Conservation (phyloP, 2,888 invertebrate genomes). For the Drosophila robusta region DNA sequence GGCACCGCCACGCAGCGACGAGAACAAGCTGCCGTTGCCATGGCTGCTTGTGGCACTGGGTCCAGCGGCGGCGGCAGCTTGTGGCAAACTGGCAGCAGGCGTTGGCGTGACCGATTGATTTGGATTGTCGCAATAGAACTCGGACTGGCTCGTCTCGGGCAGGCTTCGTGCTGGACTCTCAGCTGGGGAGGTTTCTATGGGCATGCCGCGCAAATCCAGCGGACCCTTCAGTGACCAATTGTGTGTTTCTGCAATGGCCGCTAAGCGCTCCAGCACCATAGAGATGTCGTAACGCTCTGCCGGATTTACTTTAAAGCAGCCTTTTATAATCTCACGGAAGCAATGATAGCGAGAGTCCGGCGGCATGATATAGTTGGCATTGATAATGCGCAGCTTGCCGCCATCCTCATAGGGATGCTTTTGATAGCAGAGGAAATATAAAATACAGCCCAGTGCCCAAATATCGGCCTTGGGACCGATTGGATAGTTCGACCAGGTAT, state of each 20-base stretch:
- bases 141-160: constrained; percentile 58
- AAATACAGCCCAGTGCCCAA: constrained; percentile 98
- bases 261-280: constrained; percentile 93
- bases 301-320: constrained; percentile 93
- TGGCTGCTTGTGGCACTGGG: constrained; percentile 55
- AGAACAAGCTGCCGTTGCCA: constrained; percentile 89
- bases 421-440: constrained; percentile 96
- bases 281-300: constrained; percentile 91
- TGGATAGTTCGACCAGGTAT: constrained; percentile 97
- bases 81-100: constrained; percentile 38
- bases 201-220: constrained; percentile 85
- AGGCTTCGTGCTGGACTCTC: constrained; percentile 60
- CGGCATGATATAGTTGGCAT: constrained; percentile 96
- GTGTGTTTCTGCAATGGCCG: constrained; percentile 94
- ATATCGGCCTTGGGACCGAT: constrained; percentile 96
- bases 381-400: constrained; percentile 97
- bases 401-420: constrained; percentile 99
- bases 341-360: constrained; percentile 92
- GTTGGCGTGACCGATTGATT: constrained; percentile 34
- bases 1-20: constrained; percentile 95
- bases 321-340: constrained; percentile 95
- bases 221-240: constrained; percentile 93
- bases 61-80: constrained; percentile 19
- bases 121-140: constrained; percentile 74
- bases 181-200: constrained; percentile 80